Evolutionary conservation across 2,888 invertebrate species (phyloP).

Genomic region (Ypsolopha sequella): DNA sequence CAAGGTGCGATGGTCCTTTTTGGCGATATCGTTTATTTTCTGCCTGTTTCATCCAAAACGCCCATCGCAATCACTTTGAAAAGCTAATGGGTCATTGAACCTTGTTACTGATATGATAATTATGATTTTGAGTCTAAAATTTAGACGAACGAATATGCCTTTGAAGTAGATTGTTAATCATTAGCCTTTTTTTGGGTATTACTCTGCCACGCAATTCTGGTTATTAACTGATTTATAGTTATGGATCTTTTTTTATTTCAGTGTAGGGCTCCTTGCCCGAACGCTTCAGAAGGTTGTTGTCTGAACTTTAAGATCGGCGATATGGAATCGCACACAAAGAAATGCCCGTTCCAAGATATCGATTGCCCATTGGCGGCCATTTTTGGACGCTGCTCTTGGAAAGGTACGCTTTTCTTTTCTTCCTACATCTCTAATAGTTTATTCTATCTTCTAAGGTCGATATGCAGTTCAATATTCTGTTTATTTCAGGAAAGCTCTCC

Average conservation of each 20-base stretch:
- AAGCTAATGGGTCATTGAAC: too few relatives aligned
- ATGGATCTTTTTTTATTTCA: slow-evolving; percentile 14
- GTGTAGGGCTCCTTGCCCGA: slow-evolving; percentile 24
- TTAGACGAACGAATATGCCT: too few relatives aligned
- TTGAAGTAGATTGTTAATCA: too few relatives aligned
- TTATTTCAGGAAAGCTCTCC: slow-evolving; percentile 36
- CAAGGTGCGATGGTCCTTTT: too few relatives aligned
- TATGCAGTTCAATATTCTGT: background rate
- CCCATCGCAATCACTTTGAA: too few relatives aligned
- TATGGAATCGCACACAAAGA: slow-evolving; percentile 29
- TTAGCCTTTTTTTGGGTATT: too few relatives aligned
- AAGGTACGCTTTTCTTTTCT: slow-evolving; percentile 21
- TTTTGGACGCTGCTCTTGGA: slow-evolving; percentile 30
- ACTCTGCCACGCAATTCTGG: background rate
- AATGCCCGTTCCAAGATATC: slow-evolving; percentile 38
- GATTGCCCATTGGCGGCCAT: slow-evolving; percentile 27
- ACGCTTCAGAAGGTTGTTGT: slow-evolving; percentile 31
- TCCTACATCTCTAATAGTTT: too few relatives aligned
- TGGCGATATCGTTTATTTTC: too few relatives aligned
- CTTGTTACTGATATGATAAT: too few relatives aligned
- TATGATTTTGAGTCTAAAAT: too few relatives aligned
- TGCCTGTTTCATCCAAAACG: too few relatives aligned
- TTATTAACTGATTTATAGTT: background rate
- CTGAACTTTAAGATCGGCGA: slow-evolving; percentile 23
- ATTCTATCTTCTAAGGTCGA: too few relatives aligned